Evolutionary conservation across 1,140 invertebrate species (phyloP), one percentile per base, ranked within the genome.

Genomic region (Philopotamus ludificatus): DNA sequence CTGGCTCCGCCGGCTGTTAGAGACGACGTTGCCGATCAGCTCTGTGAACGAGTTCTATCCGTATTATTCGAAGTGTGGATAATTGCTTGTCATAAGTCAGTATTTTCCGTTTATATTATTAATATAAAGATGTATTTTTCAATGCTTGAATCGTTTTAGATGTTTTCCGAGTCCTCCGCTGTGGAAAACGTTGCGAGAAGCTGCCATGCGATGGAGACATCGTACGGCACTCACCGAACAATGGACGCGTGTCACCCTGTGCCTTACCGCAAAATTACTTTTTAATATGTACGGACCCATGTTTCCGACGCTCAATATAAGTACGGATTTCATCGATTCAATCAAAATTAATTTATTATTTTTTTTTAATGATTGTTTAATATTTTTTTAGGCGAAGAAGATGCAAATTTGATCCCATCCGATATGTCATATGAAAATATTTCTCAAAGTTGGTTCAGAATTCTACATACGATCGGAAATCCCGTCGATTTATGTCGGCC

Each of bases 1-100:
- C 80, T 99, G 23, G 88, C 94, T 12, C 94, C 95, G 28, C 95
- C 95, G 12, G 91, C 91, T 16, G 87, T 94, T 16, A 93, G 93
- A 82, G 94, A 96, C 78, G 93, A 96, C 76, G 93, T 94, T 49
- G 94, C 94, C 0, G 94, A 97, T 75, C 94, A 98, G 73, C 79
- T 99, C 18, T 97, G 94, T 77, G 94, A 98, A 75, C 79, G 96
- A 49, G 93, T 98, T 28, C 80, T 99, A 4, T 93, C 91, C 63
- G 95, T 97, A 22, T 83, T 99, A 15, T 93, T 98, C 76, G 94
- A 98, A 80, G 89, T 98, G 1, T 98, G 95, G 95, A 80, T 98
- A 20, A 78, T 96, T 18, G 93, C 95, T 0, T 98, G 95, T 76
- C 87, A 81, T 66, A 77, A 76, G 78, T 79, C 26, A 58, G 54